phyloP scores from a whole-genome alignment of 2,888 invertebrate genomes.

The Clostera curtula region DNA sequence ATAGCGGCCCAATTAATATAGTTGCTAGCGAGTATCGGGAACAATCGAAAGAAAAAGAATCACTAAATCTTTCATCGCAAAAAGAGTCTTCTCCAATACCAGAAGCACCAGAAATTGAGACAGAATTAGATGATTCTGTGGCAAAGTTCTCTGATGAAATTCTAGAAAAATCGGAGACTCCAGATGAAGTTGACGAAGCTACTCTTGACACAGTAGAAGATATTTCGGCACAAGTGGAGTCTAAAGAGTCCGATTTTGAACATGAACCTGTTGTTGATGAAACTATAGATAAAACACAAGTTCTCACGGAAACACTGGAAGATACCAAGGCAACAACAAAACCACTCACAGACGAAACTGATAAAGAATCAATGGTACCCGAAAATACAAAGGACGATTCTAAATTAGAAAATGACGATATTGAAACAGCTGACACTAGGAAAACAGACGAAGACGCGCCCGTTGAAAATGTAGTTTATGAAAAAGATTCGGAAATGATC shows the following conservation, averaged over 20 bases:
- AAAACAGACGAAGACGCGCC: conserved; percentile 13
- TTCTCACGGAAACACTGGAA: neutral
- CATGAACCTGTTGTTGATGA: conserved; percentile 9
- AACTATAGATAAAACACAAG: neutral
- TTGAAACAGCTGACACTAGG: too few species aligned
- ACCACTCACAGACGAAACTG: neutral
- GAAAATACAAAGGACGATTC: too few species aligned
- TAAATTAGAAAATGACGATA: too few species aligned
- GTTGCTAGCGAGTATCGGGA: conserved; percentile 56
- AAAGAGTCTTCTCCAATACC: conserved; percentile 13
- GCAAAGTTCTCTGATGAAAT: conserved; percentile 7
- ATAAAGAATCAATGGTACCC: neutral
- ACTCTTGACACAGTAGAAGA: conserved; percentile 9
- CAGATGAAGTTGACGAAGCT: conserved; percentile 11
- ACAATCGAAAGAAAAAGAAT: conserved; percentile 36
- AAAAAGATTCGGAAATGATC: conserved; percentile 2
- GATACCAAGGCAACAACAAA: neutral
- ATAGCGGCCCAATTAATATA: conserved; percentile 57
- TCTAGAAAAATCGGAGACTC: conserved; percentile 8
- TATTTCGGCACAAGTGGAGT: conserved; percentile 10
- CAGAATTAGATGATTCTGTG: conserved; percentile 9
- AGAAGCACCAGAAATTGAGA: conserved; percentile 17
- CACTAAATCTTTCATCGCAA: conserved; percentile 27
- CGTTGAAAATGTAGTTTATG: conserved; percentile 11
- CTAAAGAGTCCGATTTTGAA: conserved; percentile 6